Evolutionary conservation across 2,888 invertebrate species (phyloP).

Genomic region (Athripsodes cinereus): DNA sequence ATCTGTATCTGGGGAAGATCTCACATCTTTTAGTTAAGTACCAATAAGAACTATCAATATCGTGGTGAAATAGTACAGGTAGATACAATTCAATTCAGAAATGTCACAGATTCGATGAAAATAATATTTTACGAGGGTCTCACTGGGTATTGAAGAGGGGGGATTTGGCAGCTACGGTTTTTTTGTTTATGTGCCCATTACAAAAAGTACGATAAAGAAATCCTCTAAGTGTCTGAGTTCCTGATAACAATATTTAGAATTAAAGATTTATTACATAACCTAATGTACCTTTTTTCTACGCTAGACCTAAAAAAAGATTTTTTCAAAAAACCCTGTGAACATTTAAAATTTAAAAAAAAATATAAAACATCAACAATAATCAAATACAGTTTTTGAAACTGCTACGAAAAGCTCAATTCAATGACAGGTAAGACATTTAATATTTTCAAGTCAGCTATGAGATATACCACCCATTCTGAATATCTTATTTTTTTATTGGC

Average conservation of each 20-base stretch:
- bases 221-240: background rate
- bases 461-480: too few relatives aligned
- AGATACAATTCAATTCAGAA: conserved; percentile 22
- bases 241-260: background rate
- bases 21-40: too few relatives aligned
- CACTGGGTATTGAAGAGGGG: conserved; percentile 4
- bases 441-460: too few relatives aligned
- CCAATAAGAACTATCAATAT: conserved; percentile 15
- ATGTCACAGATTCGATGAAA: conserved; percentile 23
- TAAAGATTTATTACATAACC: background rate
- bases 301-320: too few relatives aligned
- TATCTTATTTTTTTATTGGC: too few relatives aligned
- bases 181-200: conserved; percentile 22
- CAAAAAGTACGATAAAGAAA: conserved; percentile 14
- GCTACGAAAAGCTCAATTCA: too few relatives aligned
- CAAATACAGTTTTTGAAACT: too few relatives aligned
- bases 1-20: background rate
- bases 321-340: too few relatives aligned
- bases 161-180: conserved; percentile 8
- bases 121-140: conserved; percentile 22
- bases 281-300: too few relatives aligned
- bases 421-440: too few relatives aligned
- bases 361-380: too few relatives aligned
- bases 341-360: too few relatives aligned
- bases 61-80: background rate